Percentiles rank a stretch among this genome's conserved stretches.
Evolutionary conservation across 53 echinoderm and acorn worm species (phyloP).

Genomic region (Apostichopus leukothele): DNA sequence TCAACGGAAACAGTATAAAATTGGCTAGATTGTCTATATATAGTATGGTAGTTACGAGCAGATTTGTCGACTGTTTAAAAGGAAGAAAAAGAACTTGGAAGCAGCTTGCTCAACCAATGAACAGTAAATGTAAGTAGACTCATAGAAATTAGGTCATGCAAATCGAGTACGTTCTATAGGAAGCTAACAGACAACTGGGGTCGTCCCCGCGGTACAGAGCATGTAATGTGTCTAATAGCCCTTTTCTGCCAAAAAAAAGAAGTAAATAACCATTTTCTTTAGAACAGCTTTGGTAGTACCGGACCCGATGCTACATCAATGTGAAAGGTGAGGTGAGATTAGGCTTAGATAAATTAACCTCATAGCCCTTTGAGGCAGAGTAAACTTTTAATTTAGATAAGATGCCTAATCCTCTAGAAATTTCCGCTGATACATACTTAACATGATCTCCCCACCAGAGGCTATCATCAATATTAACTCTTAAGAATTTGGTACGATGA

Average conservation of each 20-base stretch:
- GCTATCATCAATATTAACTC: background rate
- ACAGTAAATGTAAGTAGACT: background rate
- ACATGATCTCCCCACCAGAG: background rate
- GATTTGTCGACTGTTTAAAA: too few species aligned
- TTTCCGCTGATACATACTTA: background rate
- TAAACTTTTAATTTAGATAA: background rate
- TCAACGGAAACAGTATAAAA: background rate
- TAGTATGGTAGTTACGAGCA: background rate
- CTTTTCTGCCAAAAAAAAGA: background rate
- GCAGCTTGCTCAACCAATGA: background rate
- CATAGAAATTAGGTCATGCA: background rate
- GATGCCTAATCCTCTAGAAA: background rate
- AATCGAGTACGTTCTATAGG: background rate
- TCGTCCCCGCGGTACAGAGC: background rate
- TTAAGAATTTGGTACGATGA: background rate
- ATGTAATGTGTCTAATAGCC: background rate
- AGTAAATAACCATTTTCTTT: too few species aligned
- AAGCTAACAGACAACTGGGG: background rate
- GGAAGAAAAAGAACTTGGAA: too few species aligned
- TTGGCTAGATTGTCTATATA: background rate
- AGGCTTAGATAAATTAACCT: conserved; percentile 24
- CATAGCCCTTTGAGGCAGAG: background rate
- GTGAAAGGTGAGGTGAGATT: background rate
- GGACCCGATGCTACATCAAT: background rate
- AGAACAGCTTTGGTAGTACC: background rate